These are phyloP conservation scores for Axea sp. DNA, from an alignment of 2,888 invertebrate species.

Conservation along the genomic window DNA sequence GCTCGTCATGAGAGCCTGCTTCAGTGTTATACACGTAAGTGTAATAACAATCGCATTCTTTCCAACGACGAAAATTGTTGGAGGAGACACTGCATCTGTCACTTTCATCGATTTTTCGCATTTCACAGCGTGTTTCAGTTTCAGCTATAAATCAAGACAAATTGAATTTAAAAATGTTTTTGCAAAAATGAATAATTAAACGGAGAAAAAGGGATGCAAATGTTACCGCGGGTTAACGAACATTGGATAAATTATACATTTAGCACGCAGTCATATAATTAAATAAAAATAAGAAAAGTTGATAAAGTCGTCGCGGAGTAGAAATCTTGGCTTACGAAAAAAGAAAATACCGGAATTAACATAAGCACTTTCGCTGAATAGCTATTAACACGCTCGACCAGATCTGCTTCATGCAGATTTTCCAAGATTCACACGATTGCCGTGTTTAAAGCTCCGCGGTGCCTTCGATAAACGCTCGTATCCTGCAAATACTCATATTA, in stretches of 20 bases:
- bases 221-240: too few species aligned
- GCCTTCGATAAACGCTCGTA: conserved; percentile 33
- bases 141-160: too few species aligned
- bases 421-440: conserved; percentile 59
- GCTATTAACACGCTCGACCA: conserved; percentile 62
- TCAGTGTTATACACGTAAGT: not conserved
- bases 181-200: too few species aligned
- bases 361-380: conserved; percentile 62
- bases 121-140: too few species aligned
- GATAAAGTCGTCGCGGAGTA: conserved; percentile 49
- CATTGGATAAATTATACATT: conserved; percentile 16
- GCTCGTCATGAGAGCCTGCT: conserved; percentile 12
- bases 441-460: conserved; percentile 36
- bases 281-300: conserved; percentile 33
- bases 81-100: conserved; percentile 9
- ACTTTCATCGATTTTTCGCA: conserved; percentile 11
- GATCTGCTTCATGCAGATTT: conserved; percentile 59
- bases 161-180: too few species aligned
- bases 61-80: conserved; percentile 4
- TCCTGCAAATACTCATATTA: conserved; percentile 38
- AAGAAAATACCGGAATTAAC: conserved; percentile 63
- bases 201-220: too few species aligned
- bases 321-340: conserved; percentile 61
- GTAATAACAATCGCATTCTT: conserved; percentile 16
- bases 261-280: conserved; percentile 35